Evolutionary conservation across 2,888 invertebrate genomes (phyloP), one percentile per base, ranked within the genome.

Genomic region (Noctua janthe): DNA sequence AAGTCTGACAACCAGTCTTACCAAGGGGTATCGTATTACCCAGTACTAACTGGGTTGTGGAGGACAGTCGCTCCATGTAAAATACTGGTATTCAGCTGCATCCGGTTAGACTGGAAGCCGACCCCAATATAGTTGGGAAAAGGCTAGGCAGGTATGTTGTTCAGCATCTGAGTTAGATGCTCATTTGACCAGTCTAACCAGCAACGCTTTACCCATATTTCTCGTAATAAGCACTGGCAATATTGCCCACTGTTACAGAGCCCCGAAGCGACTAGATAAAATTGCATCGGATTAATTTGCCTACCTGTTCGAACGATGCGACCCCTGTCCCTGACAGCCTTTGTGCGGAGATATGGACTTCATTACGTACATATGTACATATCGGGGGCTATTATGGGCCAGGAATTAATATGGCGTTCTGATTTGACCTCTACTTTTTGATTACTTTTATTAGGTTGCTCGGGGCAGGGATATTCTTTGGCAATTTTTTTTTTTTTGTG

Each of bases 241-340:
- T 43, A 85, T 82, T 54, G 56, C 5, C 88, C 91, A 92, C 79
- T 94, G 90, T 91, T 74, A 82, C 80, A 76, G 64, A 74, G 82
- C 81, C 86, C 77, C 43, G 74, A 81, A 82, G 88, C 86, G 92
- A 91, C 92, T 94, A 94, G 92, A 95, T 94, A 93, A 95, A 94
- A 94, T 93, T 93, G 94, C 94, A 94, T 94, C 89, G 93, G 93
- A 94, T 95, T 95, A 95, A 96, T 95, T 94, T 89, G 89, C 90
- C 88, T 94, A 95, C 95, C 94, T 95, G 93, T 91, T 92, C 91
- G 86, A 89, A 86, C 82, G 85, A 85, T 66, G 81, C 80, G 85
- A 79, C 93, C 87, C 89, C 92, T 96, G 96, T 78, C 87, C 74
- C 87, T 95, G 96, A 95, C 96, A 95, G 94, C 89, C 94, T 96